A percentile compares a stretch with the other conserved stretches of the same genome.
phyloP scores from a whole-genome alignment of 2,797 vertebrate species.

The Antrozous pallidus region DNA sequence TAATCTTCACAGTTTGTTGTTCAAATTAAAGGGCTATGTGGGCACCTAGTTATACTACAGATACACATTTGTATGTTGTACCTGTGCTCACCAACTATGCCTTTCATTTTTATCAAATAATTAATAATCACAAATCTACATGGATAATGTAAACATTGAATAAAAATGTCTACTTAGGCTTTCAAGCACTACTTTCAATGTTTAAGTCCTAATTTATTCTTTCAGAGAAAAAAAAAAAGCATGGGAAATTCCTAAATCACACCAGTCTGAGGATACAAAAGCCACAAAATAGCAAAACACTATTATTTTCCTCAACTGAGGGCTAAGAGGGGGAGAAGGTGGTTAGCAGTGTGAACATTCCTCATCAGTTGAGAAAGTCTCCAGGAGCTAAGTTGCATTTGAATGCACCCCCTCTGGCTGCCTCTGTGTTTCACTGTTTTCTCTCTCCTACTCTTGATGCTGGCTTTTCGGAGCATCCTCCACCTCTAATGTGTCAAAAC shows the following conservation, averaged over 20 bases:
- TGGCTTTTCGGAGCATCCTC: background rate
- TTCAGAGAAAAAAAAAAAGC: background rate
- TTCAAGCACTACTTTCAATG: background rate
- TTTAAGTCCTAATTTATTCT: background rate
- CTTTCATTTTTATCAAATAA: constrained; percentile 36
- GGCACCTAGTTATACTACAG: background rate
- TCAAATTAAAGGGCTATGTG: background rate
- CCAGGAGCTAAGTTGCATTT: background rate
- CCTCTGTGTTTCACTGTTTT: background rate
- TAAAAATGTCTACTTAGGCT: background rate
- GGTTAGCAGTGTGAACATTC: background rate
- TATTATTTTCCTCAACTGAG: background rate
- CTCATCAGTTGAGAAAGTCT: background rate
- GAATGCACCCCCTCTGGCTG: background rate
- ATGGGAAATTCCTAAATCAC: background rate
- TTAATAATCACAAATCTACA: constrained; percentile 42
- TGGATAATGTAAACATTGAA: constrained; percentile 25
- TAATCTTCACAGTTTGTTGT: background rate
- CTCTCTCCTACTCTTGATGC: background rate
- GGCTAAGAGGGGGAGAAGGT: too few relatives aligned
- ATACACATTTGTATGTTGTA: background rate
- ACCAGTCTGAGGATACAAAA: background rate
- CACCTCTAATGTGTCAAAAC: background rate
- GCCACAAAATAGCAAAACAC: background rate
- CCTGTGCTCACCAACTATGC: background rate